Evolutionary conservation across 2,888 invertebrate species (phyloP).

Genomic region (Bombyx huttoni): DNA sequence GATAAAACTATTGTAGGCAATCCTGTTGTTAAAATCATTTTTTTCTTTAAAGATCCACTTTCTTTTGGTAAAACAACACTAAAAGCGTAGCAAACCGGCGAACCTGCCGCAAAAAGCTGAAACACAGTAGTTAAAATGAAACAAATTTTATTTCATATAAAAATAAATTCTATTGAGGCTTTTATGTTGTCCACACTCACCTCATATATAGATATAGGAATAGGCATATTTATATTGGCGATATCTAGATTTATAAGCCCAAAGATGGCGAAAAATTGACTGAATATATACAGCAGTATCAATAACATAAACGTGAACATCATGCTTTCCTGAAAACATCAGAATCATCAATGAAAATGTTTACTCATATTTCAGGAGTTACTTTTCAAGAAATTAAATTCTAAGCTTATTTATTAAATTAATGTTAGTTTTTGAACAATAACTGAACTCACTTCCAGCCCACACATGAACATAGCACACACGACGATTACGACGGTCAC

Average conservation of each 20-base stretch:
- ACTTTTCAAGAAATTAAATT: background rate
- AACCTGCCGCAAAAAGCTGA: slow-evolving; percentile 59
- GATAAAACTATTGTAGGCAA: slow-evolving; percentile 45
- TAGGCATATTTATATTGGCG: slow-evolving; percentile 55
- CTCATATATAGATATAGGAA: slow-evolving; percentile 58
- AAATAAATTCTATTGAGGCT: background rate
- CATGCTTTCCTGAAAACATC: slow-evolving; percentile 55
- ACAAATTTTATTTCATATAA: background rate
- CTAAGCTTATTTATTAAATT: background rate
- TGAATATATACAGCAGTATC: slow-evolving; percentile 54
- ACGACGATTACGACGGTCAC: slow-evolving; percentile 74
- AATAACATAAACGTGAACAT: slow-evolving; percentile 61
- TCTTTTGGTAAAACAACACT: slow-evolving; percentile 45
- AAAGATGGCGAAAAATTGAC: slow-evolving; percentile 61
- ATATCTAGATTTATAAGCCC: slow-evolving; percentile 61
- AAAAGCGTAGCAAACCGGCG: slow-evolving; percentile 59
- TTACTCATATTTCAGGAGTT: no score
- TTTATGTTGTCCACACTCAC: slow-evolving; percentile 19
- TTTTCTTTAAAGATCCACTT: slow-evolving; percentile 37
- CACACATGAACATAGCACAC: slow-evolving; percentile 75
- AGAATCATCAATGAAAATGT: slow-evolving; percentile 1
- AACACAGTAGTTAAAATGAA: slow-evolving; percentile 8
- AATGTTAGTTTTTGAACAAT: background rate
- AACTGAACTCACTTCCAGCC: slow-evolving; percentile 64
- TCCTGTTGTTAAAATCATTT: slow-evolving; percentile 42